Conservation (phyloP, 2,113 vertebrate species). For the Indri indri region DNA sequence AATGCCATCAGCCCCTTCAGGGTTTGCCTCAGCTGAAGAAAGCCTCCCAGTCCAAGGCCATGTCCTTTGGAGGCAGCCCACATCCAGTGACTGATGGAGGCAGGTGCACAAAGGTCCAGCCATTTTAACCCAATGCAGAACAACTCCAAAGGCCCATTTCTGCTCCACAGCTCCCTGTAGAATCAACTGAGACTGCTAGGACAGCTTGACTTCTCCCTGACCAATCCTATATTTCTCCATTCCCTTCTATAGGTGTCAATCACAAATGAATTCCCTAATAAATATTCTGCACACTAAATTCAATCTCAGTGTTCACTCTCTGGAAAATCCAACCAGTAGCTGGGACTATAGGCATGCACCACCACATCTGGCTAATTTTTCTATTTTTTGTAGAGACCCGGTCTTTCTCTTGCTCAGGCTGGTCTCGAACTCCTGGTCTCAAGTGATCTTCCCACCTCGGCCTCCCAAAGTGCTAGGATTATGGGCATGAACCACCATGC, state of each 20-base stretch:
- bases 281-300: neutral
- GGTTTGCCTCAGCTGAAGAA: neutral
- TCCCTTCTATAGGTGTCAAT: neutral
- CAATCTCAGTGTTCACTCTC: neutral
- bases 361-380: too few relatives aligned
- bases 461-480: too few relatives aligned
- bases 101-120: neutral
- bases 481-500: too few relatives aligned
- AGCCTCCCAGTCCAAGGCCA: neutral
- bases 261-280: neutral
- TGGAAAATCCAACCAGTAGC: neutral
- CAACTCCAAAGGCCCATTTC: neutral
- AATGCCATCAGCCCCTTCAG: neutral
- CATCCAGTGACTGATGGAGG: neutral
- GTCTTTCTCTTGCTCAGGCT: too few relatives aligned
- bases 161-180: neutral
- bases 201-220: neutral
- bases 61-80: neutral
- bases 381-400: too few relatives aligned
- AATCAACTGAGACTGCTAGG: neutral
- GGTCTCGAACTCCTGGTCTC: too few relatives aligned
- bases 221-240: neutral
- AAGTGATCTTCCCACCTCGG: too few relatives aligned
- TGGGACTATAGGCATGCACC: too few relatives aligned
- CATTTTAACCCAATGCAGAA: neutral